Percentiles rank a stretch among this genome's conserved stretches.
Evolutionary conservation across 2,113 vertebrate species (phyloP).

Genomic region (cat (Felis catus)): F.catus_Fca126_mat1.0 CM031418.1:106492501-106493000

Average conservation of each 20-base stretch:
- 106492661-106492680: neutral
- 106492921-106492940: neutral
- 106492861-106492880: neutral
- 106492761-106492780: neutral
- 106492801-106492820: neutral
- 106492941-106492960: neutral
- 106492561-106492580: neutral
- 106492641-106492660: neutral
- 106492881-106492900: neutral
- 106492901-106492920: neutral
- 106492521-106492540: neutral
- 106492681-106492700: neutral
- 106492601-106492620: neutral
- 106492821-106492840: neutral
- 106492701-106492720: neutral
- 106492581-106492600: neutral
- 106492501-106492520: neutral
- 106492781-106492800: neutral
- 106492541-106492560: neutral
- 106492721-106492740: neutral
- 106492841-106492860: neutral
- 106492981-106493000: neutral
- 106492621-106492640: neutral
- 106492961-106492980: neutral
- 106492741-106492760: neutral